Evolutionary conservation across 1,140 invertebrate genomes (phyloP).

Genomic region (Drosophila kikkawai): DNA sequence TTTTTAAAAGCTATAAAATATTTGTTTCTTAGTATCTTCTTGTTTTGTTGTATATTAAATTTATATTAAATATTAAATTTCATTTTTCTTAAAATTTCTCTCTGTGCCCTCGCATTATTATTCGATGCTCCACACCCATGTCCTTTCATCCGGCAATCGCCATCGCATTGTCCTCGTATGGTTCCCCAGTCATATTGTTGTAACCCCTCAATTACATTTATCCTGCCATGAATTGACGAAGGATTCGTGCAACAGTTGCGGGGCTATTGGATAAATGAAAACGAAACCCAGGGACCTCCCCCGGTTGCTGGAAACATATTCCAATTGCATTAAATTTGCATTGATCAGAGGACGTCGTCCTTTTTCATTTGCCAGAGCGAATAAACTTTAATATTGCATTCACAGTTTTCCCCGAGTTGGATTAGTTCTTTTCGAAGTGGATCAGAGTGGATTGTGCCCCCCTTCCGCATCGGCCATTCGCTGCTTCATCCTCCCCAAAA

Average conservation of each 20-base stretch:
- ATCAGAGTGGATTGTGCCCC: conserved; percentile 46
- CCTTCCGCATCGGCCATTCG: not conserved
- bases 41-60: too few species aligned
- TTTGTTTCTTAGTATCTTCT: too few species aligned
- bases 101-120: conserved; percentile 10
- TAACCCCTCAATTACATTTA: conserved; percentile 58
- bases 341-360: conserved; percentile 49
- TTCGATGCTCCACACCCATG: conserved; percentile 7
- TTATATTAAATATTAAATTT: too few species aligned
- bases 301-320: conserved; percentile 24
- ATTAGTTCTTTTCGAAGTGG: conserved; percentile 39
- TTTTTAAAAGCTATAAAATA: too few species aligned
- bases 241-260: conserved; percentile 24
- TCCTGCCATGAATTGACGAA: conserved; percentile 17
- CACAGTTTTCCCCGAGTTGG: conserved; percentile 38
- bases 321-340: conserved; percentile 71
- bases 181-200: conserved; percentile 15
- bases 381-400: conserved; percentile 59
- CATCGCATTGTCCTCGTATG: conserved; percentile 33
- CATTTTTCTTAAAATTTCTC: not conserved
- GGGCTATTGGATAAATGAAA: not conserved
- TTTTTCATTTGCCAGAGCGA: conserved; percentile 49
- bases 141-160: conserved; percentile 12
- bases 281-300: conserved; percentile 5
- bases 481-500: conserved; percentile 4